Evolutionary conservation across 2,888 invertebrate species (phyloP), one percentile per base, ranked within the genome.

Genomic region (Ochropacha duplaris): DNA sequence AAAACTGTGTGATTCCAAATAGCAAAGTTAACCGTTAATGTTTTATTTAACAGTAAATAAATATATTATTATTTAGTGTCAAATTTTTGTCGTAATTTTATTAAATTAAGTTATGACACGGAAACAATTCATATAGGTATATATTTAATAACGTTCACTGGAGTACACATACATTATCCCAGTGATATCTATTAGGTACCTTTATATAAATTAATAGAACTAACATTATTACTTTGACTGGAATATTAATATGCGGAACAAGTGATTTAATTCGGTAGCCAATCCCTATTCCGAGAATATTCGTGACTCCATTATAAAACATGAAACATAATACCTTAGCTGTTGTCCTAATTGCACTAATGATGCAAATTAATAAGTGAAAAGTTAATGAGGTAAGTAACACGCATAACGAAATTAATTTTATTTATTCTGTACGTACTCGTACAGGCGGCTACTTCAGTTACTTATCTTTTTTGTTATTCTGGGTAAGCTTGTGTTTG

Each of bases 331-430:
- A 75, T 72, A 73, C 69, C 68, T 71, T 69, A 72, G 76, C 76
- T 72, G 76, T 76, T 67, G 67, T 73, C 67, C 66, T 81, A 80
- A 81, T 79, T 79, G 75, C 72, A 75, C 66, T 71, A 76, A 76
- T 74, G 74, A 72, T 71, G 68, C 69, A 72, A 78, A 80, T 80
- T 78, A 79, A 80, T 71, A 76, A 68, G 71, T 64, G 67, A 66
- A 79, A 80, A 71, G 68, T 75, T 80, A 78, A 78, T 74, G 70
- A 73, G 73, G 63, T 36, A 36, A 36, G 71, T 74, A 63, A 75
- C 72, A 72, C 71, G 68, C 69, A 62, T 67, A 62, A 65, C 68
- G 57, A 70, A 69, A 78, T 80, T 76, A 76, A 73, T 67, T 60
- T 66, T 52, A 61, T 57, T 55, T n/a, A n/a, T n/a, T n/a, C n/a